Percentiles rank a stretch among this genome's conserved stretches.
Conservation (phyloP, 2,797 vertebrate species). For the Danio jaintianensis region DNA sequence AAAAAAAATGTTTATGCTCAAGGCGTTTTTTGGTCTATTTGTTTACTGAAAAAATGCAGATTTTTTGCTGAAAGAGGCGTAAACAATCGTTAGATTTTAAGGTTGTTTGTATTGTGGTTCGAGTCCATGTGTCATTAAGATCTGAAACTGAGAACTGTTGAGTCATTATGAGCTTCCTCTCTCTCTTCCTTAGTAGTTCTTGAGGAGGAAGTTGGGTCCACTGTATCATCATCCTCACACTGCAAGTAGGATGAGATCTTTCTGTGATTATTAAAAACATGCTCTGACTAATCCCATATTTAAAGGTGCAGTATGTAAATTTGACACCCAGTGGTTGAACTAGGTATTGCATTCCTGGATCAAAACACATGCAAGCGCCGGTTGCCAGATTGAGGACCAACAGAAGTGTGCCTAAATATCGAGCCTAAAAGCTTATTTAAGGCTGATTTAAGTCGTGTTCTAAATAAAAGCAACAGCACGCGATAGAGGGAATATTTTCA, state of each 20-base stretch:
- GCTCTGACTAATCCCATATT: too few species aligned
- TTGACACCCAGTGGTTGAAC: too few species aligned
- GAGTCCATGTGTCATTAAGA: neutral
- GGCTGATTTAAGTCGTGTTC: too few species aligned
- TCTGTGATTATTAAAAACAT: neutral
- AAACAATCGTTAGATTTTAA: neutral
- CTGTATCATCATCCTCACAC: slow-evolving; percentile 10
- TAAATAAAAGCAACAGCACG: too few species aligned
- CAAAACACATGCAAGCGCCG: too few species aligned
- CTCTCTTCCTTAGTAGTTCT: slow-evolving; percentile 49
- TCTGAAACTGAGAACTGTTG: slow-evolving; percentile 48
- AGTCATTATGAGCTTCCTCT: slow-evolving; percentile 54
- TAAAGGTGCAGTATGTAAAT: too few species aligned
- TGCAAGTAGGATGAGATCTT: slow-evolving; percentile 10
- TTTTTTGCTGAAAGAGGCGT: neutral
- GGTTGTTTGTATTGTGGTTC: neutral
- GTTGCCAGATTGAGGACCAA: too few species aligned
- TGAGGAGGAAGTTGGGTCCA: slow-evolving; percentile 48
- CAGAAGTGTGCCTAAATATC: too few species aligned
- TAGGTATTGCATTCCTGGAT: too few species aligned
- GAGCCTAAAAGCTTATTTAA: too few species aligned
- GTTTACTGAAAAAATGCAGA: neutral
- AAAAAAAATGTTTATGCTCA: slow-evolving; percentile 11
- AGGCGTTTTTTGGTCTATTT: neutral
- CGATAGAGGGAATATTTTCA: too few species aligned